phyloP scores from a whole-genome alignment of 2,888 invertebrate species.

The Ptychoptera contaminata region DNA sequence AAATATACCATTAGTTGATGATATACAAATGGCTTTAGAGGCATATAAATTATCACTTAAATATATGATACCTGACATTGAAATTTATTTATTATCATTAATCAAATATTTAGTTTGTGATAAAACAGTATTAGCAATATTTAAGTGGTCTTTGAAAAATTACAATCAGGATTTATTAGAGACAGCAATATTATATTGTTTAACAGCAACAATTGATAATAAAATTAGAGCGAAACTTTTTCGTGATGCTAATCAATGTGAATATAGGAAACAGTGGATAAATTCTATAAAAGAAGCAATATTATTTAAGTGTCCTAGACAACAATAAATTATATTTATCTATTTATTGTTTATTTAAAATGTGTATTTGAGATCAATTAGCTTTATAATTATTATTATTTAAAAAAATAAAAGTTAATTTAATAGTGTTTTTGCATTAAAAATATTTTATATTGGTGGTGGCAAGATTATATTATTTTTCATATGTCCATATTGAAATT shows the following conservation, averaged over 20 bases:
- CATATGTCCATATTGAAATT: constrained; percentile 53
- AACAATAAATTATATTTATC: neutral
- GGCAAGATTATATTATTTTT: constrained; percentile 18
- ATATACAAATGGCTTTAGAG: constrained; percentile 24
- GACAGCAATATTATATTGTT: constrained; percentile 27
- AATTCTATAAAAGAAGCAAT: constrained; percentile 28
- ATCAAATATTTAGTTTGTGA: constrained; percentile 21
- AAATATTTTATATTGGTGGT: too few species aligned
- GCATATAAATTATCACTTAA: constrained; percentile 29
- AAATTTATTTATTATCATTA: constrained; percentile 19
- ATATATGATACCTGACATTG: constrained; percentile 27
- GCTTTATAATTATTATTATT: too few species aligned
- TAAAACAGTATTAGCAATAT: constrained; percentile 22
- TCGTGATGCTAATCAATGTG: constrained; percentile 24
- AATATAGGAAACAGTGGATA: constrained; percentile 27
- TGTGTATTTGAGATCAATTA: neutral
- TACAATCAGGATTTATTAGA: constrained; percentile 27
- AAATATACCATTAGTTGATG: constrained; percentile 18
- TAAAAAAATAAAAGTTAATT: too few species aligned
- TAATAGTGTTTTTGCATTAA: too few species aligned
- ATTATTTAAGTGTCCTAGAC: constrained; percentile 20
- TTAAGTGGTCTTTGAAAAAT: constrained; percentile 29
- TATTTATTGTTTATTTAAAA: too few species aligned
- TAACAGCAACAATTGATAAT: constrained; percentile 21
- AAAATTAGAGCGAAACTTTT: constrained; percentile 24